Percentiles rank a stretch among this genome's conserved stretches.
phyloP scores from a whole-genome alignment of 2,797 vertebrate genomes.

The Australoheros facetus region DNA sequence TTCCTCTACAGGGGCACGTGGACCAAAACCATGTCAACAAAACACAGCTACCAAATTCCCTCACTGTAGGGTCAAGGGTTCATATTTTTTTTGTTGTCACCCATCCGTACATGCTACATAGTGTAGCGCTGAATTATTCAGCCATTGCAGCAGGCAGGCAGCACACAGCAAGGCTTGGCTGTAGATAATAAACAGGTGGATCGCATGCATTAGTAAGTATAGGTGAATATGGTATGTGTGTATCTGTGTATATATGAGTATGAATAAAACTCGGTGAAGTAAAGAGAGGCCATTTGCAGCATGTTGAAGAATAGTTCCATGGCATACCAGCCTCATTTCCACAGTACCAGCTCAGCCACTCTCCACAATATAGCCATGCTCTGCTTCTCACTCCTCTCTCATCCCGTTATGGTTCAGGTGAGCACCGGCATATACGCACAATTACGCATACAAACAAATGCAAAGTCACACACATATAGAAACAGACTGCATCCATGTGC shows the following conservation, averaged over 20 bases:
- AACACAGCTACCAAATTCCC: neutral
- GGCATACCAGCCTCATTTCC: conserved; percentile 49
- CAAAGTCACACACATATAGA: conserved; percentile 12
- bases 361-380: conserved; percentile 20
- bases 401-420: conserved; percentile 39
- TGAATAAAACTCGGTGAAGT: conserved; percentile 44
- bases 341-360: conserved; percentile 35
- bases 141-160: conserved; percentile 58
- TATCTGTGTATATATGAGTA: neutral
- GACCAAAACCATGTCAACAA: neutral
- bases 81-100: neutral
- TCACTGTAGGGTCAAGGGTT: neutral
- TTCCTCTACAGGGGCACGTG: neutral
- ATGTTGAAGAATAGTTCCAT: conserved; percentile 31
- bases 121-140: conserved; percentile 77
- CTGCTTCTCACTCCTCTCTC: conserved; percentile 26
- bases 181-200: conserved; percentile 56
- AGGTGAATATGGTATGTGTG: conserved; percentile 14
- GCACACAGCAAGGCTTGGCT: conserved; percentile 50
- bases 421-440: conserved; percentile 18
- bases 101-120: conserved; percentile 12
- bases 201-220: conserved; percentile 21
- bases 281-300: conserved; percentile 16
- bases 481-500: conserved; percentile 23
- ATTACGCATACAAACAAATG: conserved; percentile 11